Conservation (phyloP, 2,888 invertebrate species). For the Hypomecis punctinalis region DNA sequence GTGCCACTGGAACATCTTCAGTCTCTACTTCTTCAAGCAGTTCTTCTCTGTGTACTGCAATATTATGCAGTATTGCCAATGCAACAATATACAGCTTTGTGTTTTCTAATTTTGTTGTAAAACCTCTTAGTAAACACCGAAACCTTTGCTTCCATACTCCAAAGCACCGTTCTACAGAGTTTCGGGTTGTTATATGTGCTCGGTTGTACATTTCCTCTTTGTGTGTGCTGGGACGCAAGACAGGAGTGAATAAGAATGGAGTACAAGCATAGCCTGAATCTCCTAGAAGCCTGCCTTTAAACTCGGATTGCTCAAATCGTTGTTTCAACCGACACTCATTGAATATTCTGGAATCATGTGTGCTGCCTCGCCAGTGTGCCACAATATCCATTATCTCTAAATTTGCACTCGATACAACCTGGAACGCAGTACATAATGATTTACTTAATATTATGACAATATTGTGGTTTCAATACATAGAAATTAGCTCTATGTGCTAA, state of each 20-base stretch:
- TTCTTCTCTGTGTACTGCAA: conserved; percentile 7
- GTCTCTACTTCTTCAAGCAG: no score
- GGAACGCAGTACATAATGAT: no score
- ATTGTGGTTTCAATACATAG: no score
- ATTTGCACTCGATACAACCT: no score
- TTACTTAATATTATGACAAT: no score
- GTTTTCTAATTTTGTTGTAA: background rate
- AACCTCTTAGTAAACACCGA: conserved; percentile 1
- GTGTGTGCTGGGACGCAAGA: conserved; percentile 12
- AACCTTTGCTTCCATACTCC: conserved; percentile 22
- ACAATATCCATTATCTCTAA: no score
- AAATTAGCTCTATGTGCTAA: no score
- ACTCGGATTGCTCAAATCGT: conserved; percentile 29
- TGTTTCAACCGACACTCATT: conserved; percentile 30
- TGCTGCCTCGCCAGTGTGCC: conserved; percentile 43
- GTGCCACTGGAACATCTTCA: no score
- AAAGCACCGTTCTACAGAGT: conserved; percentile 22
- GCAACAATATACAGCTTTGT: conserved; percentile 17
- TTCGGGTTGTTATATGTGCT: conserved; percentile 18
- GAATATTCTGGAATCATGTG: conserved; percentile 42
- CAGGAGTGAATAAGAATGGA: conserved; percentile 25
- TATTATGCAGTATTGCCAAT: conserved; percentile 24
- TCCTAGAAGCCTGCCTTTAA: conserved; percentile 15
- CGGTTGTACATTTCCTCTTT: conserved; percentile 17
- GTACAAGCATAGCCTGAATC: conserved; percentile 22